Evolutionary conservation across 2,113 vertebrate species (phyloP).

Genomic region (Lagenorhynchus albirostris): DNA sequence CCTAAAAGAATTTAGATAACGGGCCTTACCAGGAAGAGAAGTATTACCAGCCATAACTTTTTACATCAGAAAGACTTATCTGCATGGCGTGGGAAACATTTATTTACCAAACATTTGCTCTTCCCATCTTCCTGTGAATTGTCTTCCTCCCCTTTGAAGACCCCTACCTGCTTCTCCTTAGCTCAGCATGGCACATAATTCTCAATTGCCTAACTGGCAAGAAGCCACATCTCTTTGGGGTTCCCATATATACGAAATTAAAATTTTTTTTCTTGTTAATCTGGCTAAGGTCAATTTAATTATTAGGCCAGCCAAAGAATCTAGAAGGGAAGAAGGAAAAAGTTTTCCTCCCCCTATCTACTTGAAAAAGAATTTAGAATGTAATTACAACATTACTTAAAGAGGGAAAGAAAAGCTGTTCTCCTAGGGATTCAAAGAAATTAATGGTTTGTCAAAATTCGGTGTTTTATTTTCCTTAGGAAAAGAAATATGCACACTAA

Average conservation of each 20-base stretch:
- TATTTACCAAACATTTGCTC: background rate
- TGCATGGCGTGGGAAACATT: background rate
- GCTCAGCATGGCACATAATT: background rate
- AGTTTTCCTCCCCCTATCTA: background rate
- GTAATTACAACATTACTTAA: constrained; percentile 44
- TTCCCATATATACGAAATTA: background rate
- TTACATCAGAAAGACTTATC: background rate
- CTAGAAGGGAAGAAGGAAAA: background rate
- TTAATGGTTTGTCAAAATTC: constrained; percentile 38
- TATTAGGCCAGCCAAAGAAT: background rate
- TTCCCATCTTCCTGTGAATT: background rate
- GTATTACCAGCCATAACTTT: background rate
- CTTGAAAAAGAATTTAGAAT: background rate
- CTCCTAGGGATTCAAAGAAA: background rate
- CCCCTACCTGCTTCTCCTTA: background rate
- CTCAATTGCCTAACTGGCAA: background rate
- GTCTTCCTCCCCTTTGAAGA: background rate
- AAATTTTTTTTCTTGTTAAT: background rate
- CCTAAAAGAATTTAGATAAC: background rate
- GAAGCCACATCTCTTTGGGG: background rate
- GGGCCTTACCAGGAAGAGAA: background rate
- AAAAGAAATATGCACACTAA: constrained; percentile 38
- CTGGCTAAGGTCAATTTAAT: background rate
- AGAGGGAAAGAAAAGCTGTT: background rate
- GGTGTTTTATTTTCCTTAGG: constrained; percentile 31